Base-by-base conservation (phyloP, 53 echinoderm and acorn worm genomes). In the Holothuria leucospilota region DNA sequence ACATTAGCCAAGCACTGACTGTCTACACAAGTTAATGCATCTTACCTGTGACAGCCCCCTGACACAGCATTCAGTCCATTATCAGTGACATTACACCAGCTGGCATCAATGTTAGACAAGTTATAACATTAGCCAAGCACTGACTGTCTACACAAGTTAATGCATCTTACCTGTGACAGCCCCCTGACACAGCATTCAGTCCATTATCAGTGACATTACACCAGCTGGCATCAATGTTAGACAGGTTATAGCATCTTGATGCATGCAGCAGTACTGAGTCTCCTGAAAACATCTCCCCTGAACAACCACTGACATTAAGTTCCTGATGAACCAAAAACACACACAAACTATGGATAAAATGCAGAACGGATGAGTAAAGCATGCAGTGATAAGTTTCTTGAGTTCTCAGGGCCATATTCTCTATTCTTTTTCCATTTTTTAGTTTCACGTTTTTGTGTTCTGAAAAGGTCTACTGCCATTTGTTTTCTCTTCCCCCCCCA, bases 181-280 rank as follows among this genome's bases (percentile, higher is more conserved):
- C 89, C 39, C 93, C 98, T 15, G 84, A 59, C 8, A 95, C 72
- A 0, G 98, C 95, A 8, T 87, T 82, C 8, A 97, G 88, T 21
- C 94, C 95, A 63, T 97, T 97, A 80, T 97, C 95, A 8, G 95
- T 95, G 46, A 93, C 95, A 56, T 86, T 93, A 46, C 95, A 95
- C 98, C 98, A 97, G 85, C 93, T 93, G 51, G 93, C 93, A 82
- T 97, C 95, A 26, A 97, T 49, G 72, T 88, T 78, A 2, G 68
- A 71, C 28, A 95, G 90, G 39, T 91, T 78, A 27, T 71, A 85
- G 63, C 97, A 97, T 23, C 97, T 81, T 24, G 95, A 93, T 4
- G 94, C 93, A 77, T 93, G 94, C 42, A 93, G 93, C 6, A 97
- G 85, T 41, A 94, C 82, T 2, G 93, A 97, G 46, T 95, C 95